Percentiles rank a stretch among this genome's conserved stretches.
Conservation (phyloP, 2,113 vertebrate genomes). For the Macquaria ambigua region DNA sequence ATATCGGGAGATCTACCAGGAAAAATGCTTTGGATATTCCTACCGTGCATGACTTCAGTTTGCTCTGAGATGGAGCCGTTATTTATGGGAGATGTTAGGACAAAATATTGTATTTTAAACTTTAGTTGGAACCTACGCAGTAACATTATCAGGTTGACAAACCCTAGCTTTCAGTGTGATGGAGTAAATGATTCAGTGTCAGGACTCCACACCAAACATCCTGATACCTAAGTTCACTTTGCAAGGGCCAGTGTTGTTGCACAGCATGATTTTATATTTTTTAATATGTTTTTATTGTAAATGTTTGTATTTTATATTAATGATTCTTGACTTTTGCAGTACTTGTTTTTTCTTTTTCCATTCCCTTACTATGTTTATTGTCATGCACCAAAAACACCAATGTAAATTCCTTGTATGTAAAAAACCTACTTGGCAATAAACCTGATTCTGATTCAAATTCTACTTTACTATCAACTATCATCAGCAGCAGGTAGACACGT, state of each 20-base stretch:
- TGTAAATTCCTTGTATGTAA: too few relatives aligned
- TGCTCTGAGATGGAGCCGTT: neutral
- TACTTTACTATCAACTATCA: too few relatives aligned
- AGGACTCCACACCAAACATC: neutral
- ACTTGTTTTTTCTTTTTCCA: too few relatives aligned
- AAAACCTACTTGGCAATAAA: too few relatives aligned
- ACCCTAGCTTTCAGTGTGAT: neutral
- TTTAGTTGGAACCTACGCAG: neutral
- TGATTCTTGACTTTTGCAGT: too few relatives aligned
- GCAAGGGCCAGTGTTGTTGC: neutral
- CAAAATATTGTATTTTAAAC: neutral
- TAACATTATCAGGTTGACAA: neutral
- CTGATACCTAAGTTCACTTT: neutral
- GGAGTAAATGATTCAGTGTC: neutral
- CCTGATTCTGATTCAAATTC: too few relatives aligned
- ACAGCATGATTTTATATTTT: too few relatives aligned
- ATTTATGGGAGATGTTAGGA: neutral
- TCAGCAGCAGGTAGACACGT: too few relatives aligned
- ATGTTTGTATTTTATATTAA: too few relatives aligned
- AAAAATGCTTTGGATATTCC: constrained; percentile 1
- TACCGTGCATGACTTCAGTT: neutral
- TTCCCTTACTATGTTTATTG: too few relatives aligned
- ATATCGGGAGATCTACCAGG: neutral
- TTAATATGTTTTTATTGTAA: too few relatives aligned
- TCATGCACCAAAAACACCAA: too few relatives aligned